A percentile compares a stretch with the other conserved stretches of the same genome.
Evolutionary conservation across 1,140 invertebrate genomes (phyloP).

Genomic region (Thaumetopoea pityocampa): DNA sequence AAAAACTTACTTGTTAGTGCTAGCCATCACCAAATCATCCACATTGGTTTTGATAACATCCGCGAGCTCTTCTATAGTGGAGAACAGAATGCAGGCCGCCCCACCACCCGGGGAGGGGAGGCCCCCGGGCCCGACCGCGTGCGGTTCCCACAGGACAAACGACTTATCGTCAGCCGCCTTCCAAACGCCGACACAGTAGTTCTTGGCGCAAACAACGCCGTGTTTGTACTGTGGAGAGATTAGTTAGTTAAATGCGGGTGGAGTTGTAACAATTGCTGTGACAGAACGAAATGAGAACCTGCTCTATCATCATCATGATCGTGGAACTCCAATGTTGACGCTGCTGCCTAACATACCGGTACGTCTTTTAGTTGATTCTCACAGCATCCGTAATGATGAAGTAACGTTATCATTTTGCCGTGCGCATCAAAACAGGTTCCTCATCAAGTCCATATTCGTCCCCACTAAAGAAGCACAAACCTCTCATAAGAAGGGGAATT

Average conservation of each 20-base stretch:
- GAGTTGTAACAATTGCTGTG: not conserved
- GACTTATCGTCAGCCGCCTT: conserved; percentile 39
- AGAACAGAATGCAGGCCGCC: conserved; percentile 37
- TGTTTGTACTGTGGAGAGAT: conserved; percentile 37
- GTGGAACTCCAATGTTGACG: too few relatives aligned
- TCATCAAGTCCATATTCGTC: too few relatives aligned
- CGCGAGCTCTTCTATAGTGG: conserved; percentile 50
- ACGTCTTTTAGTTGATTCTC: too few relatives aligned
- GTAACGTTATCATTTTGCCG: too few relatives aligned
- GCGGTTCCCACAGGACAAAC: conserved; percentile 71
- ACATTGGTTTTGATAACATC: conserved; percentile 52
- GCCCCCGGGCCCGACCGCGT: conserved; percentile 65
- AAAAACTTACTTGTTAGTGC: conserved; percentile 50
- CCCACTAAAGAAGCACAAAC: too few relatives aligned
- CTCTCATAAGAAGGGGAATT: too few relatives aligned
- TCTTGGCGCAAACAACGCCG: conserved; percentile 57
- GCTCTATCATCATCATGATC: too few relatives aligned
- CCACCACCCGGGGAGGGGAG: conserved; percentile 51
- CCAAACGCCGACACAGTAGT: conserved; percentile 70
- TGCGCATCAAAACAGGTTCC: too few relatives aligned
- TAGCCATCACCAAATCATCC: conserved; percentile 36
- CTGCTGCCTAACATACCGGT: too few relatives aligned
- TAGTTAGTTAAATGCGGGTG: conserved; percentile 17
- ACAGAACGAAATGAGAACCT: not conserved
- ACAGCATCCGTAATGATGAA: too few relatives aligned